Percentiles rank a stretch among this genome's conserved stretches.
Evolutionary conservation across 2,888 invertebrate genomes (phyloP).

Genomic region (Megastigmus dorsalis): DNA sequence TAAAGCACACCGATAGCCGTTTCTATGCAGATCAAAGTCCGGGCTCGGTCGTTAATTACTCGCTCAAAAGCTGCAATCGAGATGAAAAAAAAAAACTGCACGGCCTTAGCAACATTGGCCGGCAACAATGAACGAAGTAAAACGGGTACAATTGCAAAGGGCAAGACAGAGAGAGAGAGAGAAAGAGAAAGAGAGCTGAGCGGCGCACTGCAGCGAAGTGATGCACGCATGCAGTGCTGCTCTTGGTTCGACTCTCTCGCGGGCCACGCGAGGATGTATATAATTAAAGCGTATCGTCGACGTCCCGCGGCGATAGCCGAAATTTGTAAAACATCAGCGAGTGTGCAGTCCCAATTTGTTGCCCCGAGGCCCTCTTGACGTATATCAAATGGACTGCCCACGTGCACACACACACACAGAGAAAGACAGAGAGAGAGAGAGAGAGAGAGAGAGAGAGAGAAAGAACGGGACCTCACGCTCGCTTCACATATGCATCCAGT

Average conservation of each 20-base stretch:
- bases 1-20: too few species aligned
- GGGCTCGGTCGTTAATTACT: neutral
- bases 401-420: too few species aligned
- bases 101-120: neutral
- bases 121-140: neutral
- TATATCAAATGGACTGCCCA: constrained; percentile 39
- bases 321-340: constrained; percentile 50
- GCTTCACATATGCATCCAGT: too few species aligned
- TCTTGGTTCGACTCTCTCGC: too few species aligned
- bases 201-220: neutral
- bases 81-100: neutral
- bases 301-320: constrained; percentile 37
- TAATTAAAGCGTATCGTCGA: constrained; percentile 46
- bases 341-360: constrained; percentile 44
- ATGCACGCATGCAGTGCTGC: too few species aligned
- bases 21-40: neutral
- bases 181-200: too few species aligned
- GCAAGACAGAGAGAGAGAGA: too few species aligned
- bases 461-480: too few species aligned
- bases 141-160: constrained; percentile 3
- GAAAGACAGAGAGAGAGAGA: too few species aligned
- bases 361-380: constrained; percentile 25
- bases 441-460: too few species aligned
- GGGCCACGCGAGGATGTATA: constrained; percentile 22
- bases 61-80: neutral